phyloP scores from a whole-genome alignment of 2,797 vertebrate species.

The Chelonia mydas region DNA sequence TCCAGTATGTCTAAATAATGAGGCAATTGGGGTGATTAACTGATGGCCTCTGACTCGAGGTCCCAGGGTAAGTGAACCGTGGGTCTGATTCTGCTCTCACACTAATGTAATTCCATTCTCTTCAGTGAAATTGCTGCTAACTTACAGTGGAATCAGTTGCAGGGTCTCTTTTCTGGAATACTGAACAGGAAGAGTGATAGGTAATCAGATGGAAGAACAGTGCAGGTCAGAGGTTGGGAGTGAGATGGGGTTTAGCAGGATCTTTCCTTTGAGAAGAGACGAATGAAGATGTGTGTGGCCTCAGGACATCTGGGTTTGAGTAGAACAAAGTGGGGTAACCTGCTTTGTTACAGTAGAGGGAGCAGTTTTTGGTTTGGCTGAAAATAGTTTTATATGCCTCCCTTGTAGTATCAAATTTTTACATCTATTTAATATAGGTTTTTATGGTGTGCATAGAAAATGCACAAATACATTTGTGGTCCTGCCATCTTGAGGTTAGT shows the following conservation, averaged over 20 bases:
- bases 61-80: background rate
- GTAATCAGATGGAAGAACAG: constrained; percentile 48
- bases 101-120: constrained; percentile 55
- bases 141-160: constrained; percentile 63
- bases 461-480: background rate
- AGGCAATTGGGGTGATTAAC: background rate
- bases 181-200: constrained; percentile 46
- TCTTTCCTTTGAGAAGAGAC: background rate
- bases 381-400: background rate
- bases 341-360: background rate
- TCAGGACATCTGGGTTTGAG: background rate
- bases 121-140: constrained; percentile 72
- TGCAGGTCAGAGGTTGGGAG: constrained; percentile 41
- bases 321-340: background rate
- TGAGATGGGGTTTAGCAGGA: background rate
- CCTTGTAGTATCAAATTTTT: background rate
- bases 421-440: accelerated
- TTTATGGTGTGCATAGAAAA: background rate
- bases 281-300: accelerated
- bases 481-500: background rate
- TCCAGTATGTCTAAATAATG: background rate
- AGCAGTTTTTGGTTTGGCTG: background rate
- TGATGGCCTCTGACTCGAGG: background rate
- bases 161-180: constrained; percentile 66
- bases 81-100: constrained; percentile 54